Base-by-base conservation (phyloP, 2,113 vertebrate genomes). In the Arvicanthis niloticus region DNA sequence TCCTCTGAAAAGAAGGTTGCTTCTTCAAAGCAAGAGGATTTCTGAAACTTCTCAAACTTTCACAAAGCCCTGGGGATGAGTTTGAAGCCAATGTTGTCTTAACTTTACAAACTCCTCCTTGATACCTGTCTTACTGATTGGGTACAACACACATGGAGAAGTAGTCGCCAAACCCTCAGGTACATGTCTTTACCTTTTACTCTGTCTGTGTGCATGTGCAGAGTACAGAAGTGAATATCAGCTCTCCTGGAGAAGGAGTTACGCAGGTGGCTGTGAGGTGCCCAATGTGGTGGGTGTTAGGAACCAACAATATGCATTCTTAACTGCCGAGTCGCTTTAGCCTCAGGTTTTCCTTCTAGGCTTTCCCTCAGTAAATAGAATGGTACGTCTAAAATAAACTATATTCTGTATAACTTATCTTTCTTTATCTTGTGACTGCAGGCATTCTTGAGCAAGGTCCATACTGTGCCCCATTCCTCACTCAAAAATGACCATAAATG, bases 341-440 rank as follows among this genome's bases (percentile, higher is more conserved):
- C 24, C 56, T 58, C 3, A 60, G n/a, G 65, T 4, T 37, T 37
- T 10, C 67, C 0, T 2, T 65, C 45, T 42, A 91, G n/a, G 21
- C 53, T 58, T 62, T 78, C 56, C 73, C 67, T 87, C 62, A 53
- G 56, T 42, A 65, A 95, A 89, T 2, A 88, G 56, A 75, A 96
- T 24, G 22, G 73, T 4, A 87, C 16, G 13, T 13, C 45, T 88
- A 84, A 88, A 67, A 70, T 7, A 48, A 22, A 37, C 1, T 73
- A 70, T 51, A 34, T 95, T 91, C 56, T 42, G 2, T 31, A 68
- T 24, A 53, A 85, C 51, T 77, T 48, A 34, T 84, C n/a, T 85
- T 89, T 93, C 56, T 92, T 80, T 29, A 93, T n/a, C 45, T 72
- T 86, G 11, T 80, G 17, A 76, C n/a, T 90, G 78, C 0, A 8